Evolutionary conservation across 92 coral and sea anemone species (phyloP), one percentile per base, ranked within the genome.

Genomic region (Parazoanthus atlanticus): DNA sequence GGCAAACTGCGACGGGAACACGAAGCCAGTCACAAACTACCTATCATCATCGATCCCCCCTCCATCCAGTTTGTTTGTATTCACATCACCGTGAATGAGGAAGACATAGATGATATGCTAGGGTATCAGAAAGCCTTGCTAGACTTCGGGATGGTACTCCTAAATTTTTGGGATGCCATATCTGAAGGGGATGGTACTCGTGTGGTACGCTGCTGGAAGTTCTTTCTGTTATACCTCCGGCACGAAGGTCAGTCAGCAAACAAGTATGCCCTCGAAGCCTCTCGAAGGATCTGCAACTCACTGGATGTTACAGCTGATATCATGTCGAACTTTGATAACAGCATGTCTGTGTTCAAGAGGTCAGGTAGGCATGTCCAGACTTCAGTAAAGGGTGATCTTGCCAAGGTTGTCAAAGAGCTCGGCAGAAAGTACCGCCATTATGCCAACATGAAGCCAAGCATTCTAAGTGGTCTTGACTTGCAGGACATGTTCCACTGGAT

Each of bases 401-500:
- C 52, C 41, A 84, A 83, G 74, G 65, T 89, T 89, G 91, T 89
- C 30, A 54, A 36, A 81, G 93, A 93, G 80, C 90, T 93, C 29
- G 93, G 93, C 58, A 78, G 96, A 77, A 90, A 85, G 80, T 93
- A 93, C 76, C 15, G 21, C 15, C 74, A 33, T 49, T 95, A 91
- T 88, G 32, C 79, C 77, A 70, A 80, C 0, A 52, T 85, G 8
- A 90, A 89, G 83, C 91, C 96, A 70, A 93, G 98, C 84, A 49
- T 92, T 33, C 64, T 95, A 10, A 3, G 78, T 77, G 93, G 96
- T 3, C 89, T 95, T 71, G 69, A 95, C 79, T 84, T 93, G 92
- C 88, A 86, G 31, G 89, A 90, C 64, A 90, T 95, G 98, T 94
- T 43, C 38, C 5, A 43, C 58, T 94, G 95, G 94, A 90, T 91